A percentile compares a stretch with the other conserved stretches of the same genome.
Conservation (phyloP, 2,113 vertebrate species). For the Mesocricetus auratus region DNA sequence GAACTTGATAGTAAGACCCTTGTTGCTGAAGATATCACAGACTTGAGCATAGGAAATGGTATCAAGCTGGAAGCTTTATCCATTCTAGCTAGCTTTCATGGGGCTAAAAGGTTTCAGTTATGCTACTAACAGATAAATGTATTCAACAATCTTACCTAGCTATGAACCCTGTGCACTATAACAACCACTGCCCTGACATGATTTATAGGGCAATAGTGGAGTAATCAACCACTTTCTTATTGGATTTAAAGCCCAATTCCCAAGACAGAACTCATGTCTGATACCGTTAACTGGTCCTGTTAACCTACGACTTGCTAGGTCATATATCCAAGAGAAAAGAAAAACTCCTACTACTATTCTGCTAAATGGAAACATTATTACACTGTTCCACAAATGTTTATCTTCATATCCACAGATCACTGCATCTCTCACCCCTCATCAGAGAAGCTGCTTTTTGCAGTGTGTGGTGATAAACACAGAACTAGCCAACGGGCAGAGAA, state of each 20-base stretch:
- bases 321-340: not conserved
- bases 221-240: not conserved
- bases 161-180: not conserved
- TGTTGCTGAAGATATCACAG: not conserved
- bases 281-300: not conserved
- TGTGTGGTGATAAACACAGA: not conserved
- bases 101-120: not conserved
- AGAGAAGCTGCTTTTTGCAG: not conserved
- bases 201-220: not conserved
- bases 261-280: not conserved
- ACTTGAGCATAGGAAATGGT: not conserved
- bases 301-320: not conserved
- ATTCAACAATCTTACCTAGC: not conserved
- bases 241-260: not conserved
- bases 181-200: not conserved
- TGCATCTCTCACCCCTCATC: not conserved
- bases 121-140: not conserved
- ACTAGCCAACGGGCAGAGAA: not conserved
- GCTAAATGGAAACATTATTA: not conserved
- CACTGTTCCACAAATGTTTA: not conserved
- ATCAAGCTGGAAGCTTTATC: not conserved
- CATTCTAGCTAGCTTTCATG: not conserved
- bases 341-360: no score
- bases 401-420: not conserved
- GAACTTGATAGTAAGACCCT: not conserved